Base-by-base conservation (phyloP, 2,888 invertebrate genomes). In the Osedax fenrisi region DNA sequence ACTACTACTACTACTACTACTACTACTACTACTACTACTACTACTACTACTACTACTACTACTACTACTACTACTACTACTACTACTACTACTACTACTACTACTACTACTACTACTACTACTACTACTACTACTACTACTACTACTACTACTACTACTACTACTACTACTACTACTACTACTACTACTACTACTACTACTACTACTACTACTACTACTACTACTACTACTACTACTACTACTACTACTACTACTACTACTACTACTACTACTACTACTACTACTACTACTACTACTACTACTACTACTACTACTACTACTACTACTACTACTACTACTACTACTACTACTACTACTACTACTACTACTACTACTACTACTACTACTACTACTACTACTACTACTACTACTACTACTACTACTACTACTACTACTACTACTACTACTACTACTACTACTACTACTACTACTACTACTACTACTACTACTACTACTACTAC, bases 1-100 rank as follows among this genome's bases (percentile, higher is more conserved):
- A 56, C 56, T 56, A 56, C 56, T 56, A 56, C 56, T 56, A 56
- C 56, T 56, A 56, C 56, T 56, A n/a, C 56, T 56, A 56, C 56
- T 56, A 56, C 56, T 56, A 56, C 56, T 56, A 0, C 56, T 0
- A 0, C 56, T 56, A 56, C 0, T 56, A 56, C 56, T 56, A 56
- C 0, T 56, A 56, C 56, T 56, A 56, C 56, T 56, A 56, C 56
- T 0, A 56, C 56, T 0, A 56, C 56, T 0, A 56, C 56, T 56
- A 0, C 56, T 56, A 56, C 56, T 56, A 56, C 56, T 56, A 56
- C 56, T 56, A 56, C 56, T 56, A 56, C 56, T 56, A 56, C 56
- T 56, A 56, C 56, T 56, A 56, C 10, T 56, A 56, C 10, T 56
- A 56, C 56, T 56, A 56, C 56, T 56, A 56, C 56, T 56, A 56